phyloP scores from a whole-genome alignment of 2,113 vertebrate genomes.

The Ceyx melanurus region DNA sequence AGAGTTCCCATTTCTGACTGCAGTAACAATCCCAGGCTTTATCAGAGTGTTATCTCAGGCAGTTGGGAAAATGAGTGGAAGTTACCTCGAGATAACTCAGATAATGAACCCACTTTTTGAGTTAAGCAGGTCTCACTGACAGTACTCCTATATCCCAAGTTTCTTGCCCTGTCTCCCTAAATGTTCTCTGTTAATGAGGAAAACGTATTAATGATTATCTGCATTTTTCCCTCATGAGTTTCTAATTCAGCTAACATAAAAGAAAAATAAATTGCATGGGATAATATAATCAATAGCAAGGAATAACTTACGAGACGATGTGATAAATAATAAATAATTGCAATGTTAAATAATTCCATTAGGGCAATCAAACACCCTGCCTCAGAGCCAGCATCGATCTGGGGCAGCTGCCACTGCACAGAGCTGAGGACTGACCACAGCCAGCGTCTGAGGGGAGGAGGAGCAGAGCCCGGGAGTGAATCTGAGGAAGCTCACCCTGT shows the following conservation, averaged over 20 bases:
- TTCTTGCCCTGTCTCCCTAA: not conserved
- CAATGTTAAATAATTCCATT: slow-evolving; percentile 6
- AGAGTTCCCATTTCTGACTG: not conserved
- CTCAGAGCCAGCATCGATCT: slow-evolving; percentile 1
- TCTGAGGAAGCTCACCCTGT: too few species aligned
- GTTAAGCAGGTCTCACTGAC: not conserved
- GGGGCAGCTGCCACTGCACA: not conserved
- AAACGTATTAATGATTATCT: not conserved
- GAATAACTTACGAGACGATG: not conserved
- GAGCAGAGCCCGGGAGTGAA: not conserved
- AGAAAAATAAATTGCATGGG: not conserved
- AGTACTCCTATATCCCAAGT: not conserved
- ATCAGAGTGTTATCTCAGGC: not conserved
- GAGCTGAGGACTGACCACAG: too few species aligned
- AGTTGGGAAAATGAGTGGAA: not conserved
- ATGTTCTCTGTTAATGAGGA: not conserved
- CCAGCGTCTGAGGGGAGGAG: not conserved
- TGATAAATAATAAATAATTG: slow-evolving; percentile 37
- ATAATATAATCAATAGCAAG: not conserved
- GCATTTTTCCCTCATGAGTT: not conserved
- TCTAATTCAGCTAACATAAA: not conserved
- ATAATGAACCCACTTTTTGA: not conserved
- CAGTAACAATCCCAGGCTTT: not conserved
- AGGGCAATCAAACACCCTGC: not conserved
- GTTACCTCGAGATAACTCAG: not conserved